Evolutionary conservation across 2,113 vertebrate genomes (phyloP), one percentile per base, ranked within the genome.

Genomic region (Aegotheles bennettii): DNA sequence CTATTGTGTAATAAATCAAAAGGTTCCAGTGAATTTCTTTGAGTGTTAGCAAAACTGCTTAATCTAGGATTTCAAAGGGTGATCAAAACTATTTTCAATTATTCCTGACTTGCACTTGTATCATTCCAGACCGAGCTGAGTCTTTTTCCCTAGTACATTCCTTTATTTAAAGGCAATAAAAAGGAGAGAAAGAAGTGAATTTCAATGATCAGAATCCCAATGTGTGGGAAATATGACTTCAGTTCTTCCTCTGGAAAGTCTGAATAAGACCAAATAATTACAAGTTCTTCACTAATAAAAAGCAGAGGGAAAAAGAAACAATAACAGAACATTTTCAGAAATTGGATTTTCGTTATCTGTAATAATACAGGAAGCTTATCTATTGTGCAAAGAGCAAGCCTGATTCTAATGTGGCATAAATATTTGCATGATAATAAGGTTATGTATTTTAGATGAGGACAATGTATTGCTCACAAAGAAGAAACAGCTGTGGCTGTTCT

Each of bases 1-100:
- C 86, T 86, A 94, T 94, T 96, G 93, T 95, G 63, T 48, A 91
- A 93, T 87, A 96, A 96, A 96, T 97, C 95, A 97, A 97, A 96
- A 93, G 87, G 83, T 96, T 93, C 86, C 90, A 92, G 64, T 74
- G 87, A 75, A 94, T 91, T 94, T 95, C 93, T 93, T 94, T 91
- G 92, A 94, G 76, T n/a, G 75, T 29, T 92, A 96, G 89, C 75
- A 94, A 84, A 85, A 96, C 79, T 94, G 95, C 96, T 96, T 96
- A 96, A 95, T 96, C 78, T 91, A 81, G 77, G 91, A 92, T 78
- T 95, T 96, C 61, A 96, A 94, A 85, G 73, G 61, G 82, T 94
- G 95, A 96, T 91, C 94, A 96, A 97, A 97, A 97, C 86, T 91
- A 90, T 93, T 81, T 84, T 89, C 92, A 97, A 94, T 76, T 94